Base-by-base conservation (phyloP, 2,888 invertebrate genomes). In the Oligia fasciuncula region DNA sequence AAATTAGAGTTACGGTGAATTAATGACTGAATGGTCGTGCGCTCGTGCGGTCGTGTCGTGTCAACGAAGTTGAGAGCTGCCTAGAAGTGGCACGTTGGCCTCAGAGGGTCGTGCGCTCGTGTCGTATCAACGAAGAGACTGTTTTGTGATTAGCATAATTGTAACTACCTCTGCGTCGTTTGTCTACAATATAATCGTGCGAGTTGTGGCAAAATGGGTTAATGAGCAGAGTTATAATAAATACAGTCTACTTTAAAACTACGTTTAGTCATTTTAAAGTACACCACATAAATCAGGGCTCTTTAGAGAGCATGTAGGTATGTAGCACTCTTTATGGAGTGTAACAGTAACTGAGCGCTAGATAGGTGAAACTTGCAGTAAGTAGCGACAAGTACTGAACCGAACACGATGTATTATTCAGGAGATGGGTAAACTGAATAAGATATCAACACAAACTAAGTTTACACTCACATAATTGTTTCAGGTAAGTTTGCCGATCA, bases 351-450 rank as follows among this genome's bases (percentile, higher is more conserved):
- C n/a, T 49, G 11, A 35, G 19, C 14, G 13, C n/a, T 51, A 40
- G 60, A 8, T 17, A 66, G 40, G 9, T 19, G 46, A 2, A 70
- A 70, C 73, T 49, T 19, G 81, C 54, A 51, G 62, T 54, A 54
- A 80, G 75, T 66, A 70, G 77, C 62, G 70, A 73, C 65, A 23
- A 49, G 81, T n/a, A n/a, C 5, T 17, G 54, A 46, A 51, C 72
- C 63, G 43, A 79, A 71, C 71, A 17, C 60, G 35, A 74, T 84
- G 84, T 79, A 74, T 83, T 72, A 83, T 83, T 83, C 80, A 79
- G 65, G 23, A 84, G 80, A 74, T 54, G 84, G 63, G 68, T 65
- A 63, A 74, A 72, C 63, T 71, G 74, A 74, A 70, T 49, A 70
- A 72, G 68, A 68, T 72, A 72, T 65, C 63, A 40, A 72, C 35